A percentile compares a stretch with the other conserved stretches of the same genome.
Conservation (phyloP, 1,140 invertebrate species). For the Chionoecetes opilio region DNA sequence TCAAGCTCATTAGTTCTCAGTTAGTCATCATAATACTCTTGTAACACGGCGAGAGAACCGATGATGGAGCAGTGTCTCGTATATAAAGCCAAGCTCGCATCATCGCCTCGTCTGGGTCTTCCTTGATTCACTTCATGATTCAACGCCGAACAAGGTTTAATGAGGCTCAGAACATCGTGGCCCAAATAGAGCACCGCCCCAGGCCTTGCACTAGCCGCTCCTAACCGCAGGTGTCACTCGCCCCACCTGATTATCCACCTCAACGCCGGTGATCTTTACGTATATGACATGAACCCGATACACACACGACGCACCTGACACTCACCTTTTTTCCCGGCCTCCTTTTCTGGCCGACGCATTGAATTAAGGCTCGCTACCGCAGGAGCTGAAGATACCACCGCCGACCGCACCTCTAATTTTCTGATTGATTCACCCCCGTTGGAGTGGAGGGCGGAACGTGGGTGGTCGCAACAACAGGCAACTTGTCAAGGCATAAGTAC, state of each 20-base stretch:
- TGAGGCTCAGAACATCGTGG: constrained; percentile 13
- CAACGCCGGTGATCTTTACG: not conserved
- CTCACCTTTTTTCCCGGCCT: not conserved
- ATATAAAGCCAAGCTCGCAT: not conserved
- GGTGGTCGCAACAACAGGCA: not conserved
- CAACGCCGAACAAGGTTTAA: not conserved
- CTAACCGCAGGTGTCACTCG: not conserved
- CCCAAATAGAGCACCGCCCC: not conserved
- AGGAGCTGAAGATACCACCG: not conserved
- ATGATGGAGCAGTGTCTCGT: not conserved
- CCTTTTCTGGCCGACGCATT: not conserved
- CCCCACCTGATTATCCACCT: not conserved
- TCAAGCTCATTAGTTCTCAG: not conserved
- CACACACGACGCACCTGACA: not conserved
- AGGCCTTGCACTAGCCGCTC: not conserved
- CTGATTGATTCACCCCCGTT: not conserved
- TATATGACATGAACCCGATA: not conserved
- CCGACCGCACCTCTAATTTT: not conserved
- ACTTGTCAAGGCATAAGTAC: no score
- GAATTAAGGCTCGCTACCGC: not conserved
- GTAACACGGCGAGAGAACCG: not conserved
- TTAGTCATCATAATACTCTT: not conserved
- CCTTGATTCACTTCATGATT: not conserved
- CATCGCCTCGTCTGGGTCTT: not conserved
- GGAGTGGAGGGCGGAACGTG: not conserved